Percentiles rank a stretch among this genome's conserved stretches.
Conservation (phyloP, 2,797 vertebrate genomes). For the Enteromius unitaeniatus region DNA sequence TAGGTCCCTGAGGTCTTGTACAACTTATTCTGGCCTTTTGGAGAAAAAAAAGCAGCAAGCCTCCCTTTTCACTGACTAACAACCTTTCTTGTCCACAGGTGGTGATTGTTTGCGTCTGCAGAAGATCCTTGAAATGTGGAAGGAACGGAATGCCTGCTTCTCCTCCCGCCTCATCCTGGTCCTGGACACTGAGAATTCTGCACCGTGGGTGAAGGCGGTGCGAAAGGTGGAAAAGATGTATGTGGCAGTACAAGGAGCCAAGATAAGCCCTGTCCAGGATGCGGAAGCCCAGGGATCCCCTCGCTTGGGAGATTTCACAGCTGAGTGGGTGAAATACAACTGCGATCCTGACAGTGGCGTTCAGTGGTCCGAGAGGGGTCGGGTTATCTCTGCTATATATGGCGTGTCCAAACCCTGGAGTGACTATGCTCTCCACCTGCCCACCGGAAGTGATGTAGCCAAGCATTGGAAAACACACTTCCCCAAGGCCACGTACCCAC, state of each 20-base stretch:
- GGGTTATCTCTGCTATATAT: constrained; percentile 81
- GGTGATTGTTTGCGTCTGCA: constrained; percentile 86
- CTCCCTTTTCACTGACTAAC: neutral
- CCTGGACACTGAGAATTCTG: constrained; percentile 90
- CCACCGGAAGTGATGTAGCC: constrained; percentile 91
- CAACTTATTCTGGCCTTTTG: neutral
- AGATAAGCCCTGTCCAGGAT: constrained; percentile 77
- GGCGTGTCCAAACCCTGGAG: constrained; percentile 94
- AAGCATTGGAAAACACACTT: constrained; percentile 98
- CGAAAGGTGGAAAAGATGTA: constrained; percentile 86
- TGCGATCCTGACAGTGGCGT: constrained; percentile 84
- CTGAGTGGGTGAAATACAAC: constrained; percentile 97
- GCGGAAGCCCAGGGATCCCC: constrained; percentile 80
- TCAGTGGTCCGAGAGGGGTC: constrained; percentile 87
- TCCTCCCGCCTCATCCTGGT: constrained; percentile 93
- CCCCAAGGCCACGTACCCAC: constrained; percentile 88
- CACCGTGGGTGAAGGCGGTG: constrained; percentile 91
- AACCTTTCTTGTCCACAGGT: constrained; percentile 72
- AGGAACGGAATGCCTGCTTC: constrained; percentile 88
- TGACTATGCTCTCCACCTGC: constrained; percentile 94
- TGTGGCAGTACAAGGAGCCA: constrained; percentile 90
- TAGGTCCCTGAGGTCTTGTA: neutral
- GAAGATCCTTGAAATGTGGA: constrained; percentile 92
- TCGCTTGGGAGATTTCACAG: constrained; percentile 91
- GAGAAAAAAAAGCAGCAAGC: neutral